phyloP scores from a whole-genome alignment of 1,140 invertebrate species.

The Whitmania pigra region DNA sequence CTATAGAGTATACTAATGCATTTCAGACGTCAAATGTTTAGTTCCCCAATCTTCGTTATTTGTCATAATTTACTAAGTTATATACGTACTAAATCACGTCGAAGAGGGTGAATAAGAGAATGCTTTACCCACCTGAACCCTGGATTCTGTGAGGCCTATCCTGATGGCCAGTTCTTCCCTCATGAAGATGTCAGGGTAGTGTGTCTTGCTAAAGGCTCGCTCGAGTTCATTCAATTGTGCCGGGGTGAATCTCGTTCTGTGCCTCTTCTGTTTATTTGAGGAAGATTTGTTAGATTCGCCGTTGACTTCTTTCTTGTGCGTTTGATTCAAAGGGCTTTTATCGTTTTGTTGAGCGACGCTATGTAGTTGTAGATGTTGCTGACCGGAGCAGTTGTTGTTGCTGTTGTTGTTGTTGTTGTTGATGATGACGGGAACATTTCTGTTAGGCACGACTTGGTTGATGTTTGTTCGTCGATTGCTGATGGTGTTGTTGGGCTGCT shows the following conservation, averaged over 20 bases:
- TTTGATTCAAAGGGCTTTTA: not conserved
- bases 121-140: slow-evolving; percentile 17
- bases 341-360: not conserved
- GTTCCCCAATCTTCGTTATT: no score
- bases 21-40: no score
- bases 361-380: slow-evolving; percentile 4
- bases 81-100: no score
- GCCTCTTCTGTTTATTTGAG: slow-evolving; percentile 71
- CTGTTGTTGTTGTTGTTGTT: not conserved
- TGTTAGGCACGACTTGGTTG: slow-evolving; percentile 8
- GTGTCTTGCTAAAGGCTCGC: slow-evolving; percentile 80
- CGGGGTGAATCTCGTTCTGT: slow-evolving; percentile 81
- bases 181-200: slow-evolving; percentile 82
- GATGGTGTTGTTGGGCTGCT: not conserved
- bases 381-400: slow-evolving; percentile 6
- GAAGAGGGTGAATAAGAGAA: no score
- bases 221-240: slow-evolving; percentile 87
- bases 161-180: slow-evolving; percentile 74
- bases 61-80: no score
- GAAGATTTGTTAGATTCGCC: not conserved
- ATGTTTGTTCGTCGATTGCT: slow-evolving; percentile 4
- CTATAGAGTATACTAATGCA: no score
- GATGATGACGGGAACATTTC: not conserved
- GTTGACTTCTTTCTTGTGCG: not conserved
- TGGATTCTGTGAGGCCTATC: slow-evolving; percentile 24